Base-by-base conservation (phyloP, 2,113 vertebrate species). In the Balaeniceps rex region DNA sequence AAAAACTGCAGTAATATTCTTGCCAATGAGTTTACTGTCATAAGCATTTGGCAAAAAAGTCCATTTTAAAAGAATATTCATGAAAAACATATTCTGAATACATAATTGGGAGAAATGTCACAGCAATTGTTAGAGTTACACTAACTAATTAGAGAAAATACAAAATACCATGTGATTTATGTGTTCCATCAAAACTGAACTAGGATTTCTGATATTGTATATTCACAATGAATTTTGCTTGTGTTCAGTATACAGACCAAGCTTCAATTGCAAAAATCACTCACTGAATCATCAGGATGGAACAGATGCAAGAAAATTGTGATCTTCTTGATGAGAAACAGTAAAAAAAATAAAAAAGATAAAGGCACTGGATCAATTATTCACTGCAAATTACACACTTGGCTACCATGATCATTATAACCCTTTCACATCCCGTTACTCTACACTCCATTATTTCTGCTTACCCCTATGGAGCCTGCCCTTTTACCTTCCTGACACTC, bases 91-190 rank as follows among this genome's bases (percentile, higher is more conserved):
- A 91, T 87, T 96, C 61, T 71, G 91, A 96, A 96, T 96, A 71
- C 44, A 11, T 94, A 94, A 95, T 89, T 89, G 74, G 44, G 54
- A 94, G 61, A 96, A 91, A 97, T 95, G 91, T 96, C 87, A 94
- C 40, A 85, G 75, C 74, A 94, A 93, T 96, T 95, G 66, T 91
- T 95, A 95, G 75, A 95, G 65, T 95, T 34, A 7, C 54, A 72
- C 36, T 89, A 63, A 83, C 93, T 95, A 96, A 97, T 97, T 96
- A 94, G 77, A 96, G 74, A 93, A 94, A 90, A 91, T 93, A 94
- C 83, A 89, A 90, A 95, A 94, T 78, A 83, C 61, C 17, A 38
- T 89, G 77, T 93, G 94, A 97, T 96, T 92, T 97, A 93, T 95
- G 80, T 85, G 44, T 80, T 93, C 66, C 58, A 95, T 94, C 93